These are phyloP conservation scores for Catajapyx aquilonaris DNA, from an alignment of 1,140 invertebrate genomes.

Conservation along the genomic window DNA sequence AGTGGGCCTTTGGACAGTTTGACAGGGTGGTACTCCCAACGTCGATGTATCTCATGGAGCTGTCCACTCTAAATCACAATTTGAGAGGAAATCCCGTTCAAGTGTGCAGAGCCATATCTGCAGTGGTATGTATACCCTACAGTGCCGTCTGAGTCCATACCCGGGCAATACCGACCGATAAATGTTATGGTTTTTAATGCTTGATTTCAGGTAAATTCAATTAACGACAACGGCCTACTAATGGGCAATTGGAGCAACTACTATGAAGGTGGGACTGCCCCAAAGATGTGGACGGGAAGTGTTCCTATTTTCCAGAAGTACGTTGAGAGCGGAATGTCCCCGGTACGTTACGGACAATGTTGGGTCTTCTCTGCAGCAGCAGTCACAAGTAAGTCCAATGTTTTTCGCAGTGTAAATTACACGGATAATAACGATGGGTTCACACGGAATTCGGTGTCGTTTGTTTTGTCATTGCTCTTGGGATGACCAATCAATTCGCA, in stretches of 20 bases:
- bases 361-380: conserved; percentile 57
- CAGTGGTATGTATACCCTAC: conserved; percentile 46
- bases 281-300: conserved; percentile 23
- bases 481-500: no score
- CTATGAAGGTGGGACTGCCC: conserved; percentile 40
- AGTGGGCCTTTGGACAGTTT: conserved; percentile 56
- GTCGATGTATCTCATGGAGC: conserved; percentile 35
- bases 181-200: no score
- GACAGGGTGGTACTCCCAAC: conserved; percentile 43
- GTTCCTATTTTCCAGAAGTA: conserved; percentile 30
- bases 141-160: no score
- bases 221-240: conserved; percentile 41
- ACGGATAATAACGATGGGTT: no score
- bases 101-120: conserved; percentile 43
- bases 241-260: conserved; percentile 48
- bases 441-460: no score
- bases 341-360: conserved; percentile 61
- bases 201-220: conserved; percentile 23
- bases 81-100: conserved; percentile 50
- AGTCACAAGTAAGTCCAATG: conserved; percentile 42
- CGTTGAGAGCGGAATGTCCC: conserved; percentile 26
- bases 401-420: no score
- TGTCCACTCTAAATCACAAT: conserved; percentile 31
- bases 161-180: not conserved
- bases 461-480: no score